Base-by-base conservation (phyloP, 2,113 vertebrate species). In the Ellobius talpinus region DNA sequence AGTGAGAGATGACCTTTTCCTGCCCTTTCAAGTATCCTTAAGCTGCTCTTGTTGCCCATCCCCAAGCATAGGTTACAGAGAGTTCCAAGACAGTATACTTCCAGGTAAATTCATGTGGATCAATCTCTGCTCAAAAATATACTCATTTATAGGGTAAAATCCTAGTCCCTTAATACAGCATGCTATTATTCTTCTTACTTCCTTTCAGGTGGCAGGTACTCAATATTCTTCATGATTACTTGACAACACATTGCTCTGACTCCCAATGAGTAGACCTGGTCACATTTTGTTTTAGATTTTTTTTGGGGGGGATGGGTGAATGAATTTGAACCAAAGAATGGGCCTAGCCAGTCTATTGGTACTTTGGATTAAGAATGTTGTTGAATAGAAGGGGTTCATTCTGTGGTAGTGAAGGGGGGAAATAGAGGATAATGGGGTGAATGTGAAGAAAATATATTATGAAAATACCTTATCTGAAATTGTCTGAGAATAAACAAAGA, bases 321-420 rank as follows among this genome's bases (percentile, higher is more conserved):
- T 73, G 68, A n/a, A 45, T 74, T 61, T 93, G 65, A 96, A 88
- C 5, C 85, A 92, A 95, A 78, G n/a, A 90, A 61, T 87, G 19
- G 70, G 23, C 47, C 58, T n/a, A 88, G 92, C 29, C 24, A 21
- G 26, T 2, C 87, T 89, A 70, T 78, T 61, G 68, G 52, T 55
- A 82, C 36, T 74, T 24, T 9, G 17, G 7, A 36, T 82, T 86
- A 63, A 89, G 36, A 61, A 82, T 45, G 33, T 19, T 86, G 39
- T 65, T 65, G 16, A 86, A 7, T 47, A 66, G 39, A 33, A 86
- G 61, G 16, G 9, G 5, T 66, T 86, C 29, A 45, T 33, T 86
- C 9, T 21, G 39, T 66, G 39, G 24, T 39, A 66, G 42, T 47
- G 12, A 39, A 47, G 61, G 17, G 39, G 5, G 26, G 9, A 39